These are phyloP conservation scores for Halichondria panicea DNA, from an alignment of 37 sponge, comb jelly and placozoan species.

Conservation along the genomic window DNA sequence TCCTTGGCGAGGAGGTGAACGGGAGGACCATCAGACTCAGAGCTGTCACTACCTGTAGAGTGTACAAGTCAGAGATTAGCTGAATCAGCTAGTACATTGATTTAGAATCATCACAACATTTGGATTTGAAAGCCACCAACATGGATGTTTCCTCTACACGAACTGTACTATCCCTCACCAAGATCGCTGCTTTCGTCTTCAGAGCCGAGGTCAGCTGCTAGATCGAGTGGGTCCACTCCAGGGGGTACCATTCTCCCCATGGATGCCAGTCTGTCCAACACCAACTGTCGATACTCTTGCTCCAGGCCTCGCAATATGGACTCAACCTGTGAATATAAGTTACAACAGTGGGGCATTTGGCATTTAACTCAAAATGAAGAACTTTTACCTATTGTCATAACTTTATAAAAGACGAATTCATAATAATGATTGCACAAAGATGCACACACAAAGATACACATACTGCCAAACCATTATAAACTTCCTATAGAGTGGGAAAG, in stretches of 20 bases:
- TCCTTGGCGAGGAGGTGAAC: slow-evolving; percentile 31
- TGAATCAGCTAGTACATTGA: neutral
- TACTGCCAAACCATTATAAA: too few relatives aligned
- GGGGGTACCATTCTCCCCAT: slow-evolving; percentile 52
- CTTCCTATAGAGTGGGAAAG: too few relatives aligned
- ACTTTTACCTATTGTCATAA: too few relatives aligned
- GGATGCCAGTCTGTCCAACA: slow-evolving; percentile 33
- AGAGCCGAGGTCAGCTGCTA: slow-evolving; percentile 27
- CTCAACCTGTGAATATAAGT: slow-evolving; percentile 30
- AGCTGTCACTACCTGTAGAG: slow-evolving; percentile 86
- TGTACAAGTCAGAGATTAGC: neutral
- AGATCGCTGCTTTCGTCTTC: slow-evolving; percentile 26
- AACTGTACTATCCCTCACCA: neutral
- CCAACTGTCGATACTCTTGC: slow-evolving; percentile 44
- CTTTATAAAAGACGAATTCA: too few relatives aligned
- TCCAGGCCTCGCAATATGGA: slow-evolving; percentile 49
- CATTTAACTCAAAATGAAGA: neutral
- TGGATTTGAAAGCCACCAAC: neutral
- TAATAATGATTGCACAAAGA: too few relatives aligned
- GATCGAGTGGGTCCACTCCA: slow-evolving; percentile 80
- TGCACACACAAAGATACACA: too few relatives aligned
- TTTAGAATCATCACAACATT: neutral
- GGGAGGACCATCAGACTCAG: slow-evolving; percentile 92
- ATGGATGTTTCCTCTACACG: neutral
- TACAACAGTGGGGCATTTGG: neutral